Evolutionary conservation across 2,113 vertebrate genomes (phyloP), one percentile per base, ranked within the genome.

Genomic region (Datnioides undecimradiatus): DNA sequence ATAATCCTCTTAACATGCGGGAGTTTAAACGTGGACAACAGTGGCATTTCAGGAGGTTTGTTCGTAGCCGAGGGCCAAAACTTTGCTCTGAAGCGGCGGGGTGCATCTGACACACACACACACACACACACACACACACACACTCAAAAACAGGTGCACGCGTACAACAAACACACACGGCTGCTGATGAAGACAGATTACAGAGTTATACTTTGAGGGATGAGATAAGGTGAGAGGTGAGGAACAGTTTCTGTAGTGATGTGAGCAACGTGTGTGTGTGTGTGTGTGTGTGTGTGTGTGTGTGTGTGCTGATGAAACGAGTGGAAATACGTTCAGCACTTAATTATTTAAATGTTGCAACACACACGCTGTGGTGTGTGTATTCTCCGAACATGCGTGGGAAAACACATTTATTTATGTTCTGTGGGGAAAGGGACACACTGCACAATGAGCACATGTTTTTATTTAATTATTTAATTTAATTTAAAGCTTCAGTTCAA

Each of bases 1-100:
- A 71, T 86, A 82, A 86, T 77, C 74, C 58, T 49, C 40, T 80
- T 79, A 71, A 71, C 71, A 54, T 38, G 68, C 23, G 8, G 29
- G 10, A 51, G 52, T 74, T 40, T 51, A 45, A 70, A 72, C 23
- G 31, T 43, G 34, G 62, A 67, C 73, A 58, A 83, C 68, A 55
- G 25, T 45, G 29, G 58, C 36, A 79, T 62, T 74, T 79, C 33
- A 73, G 29, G 65, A 55, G 57, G 52, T 33, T 73, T 62, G n/a
- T n/a, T 64, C 3, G 55, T 43, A 11, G 78, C 83, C 80, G 67
- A 78, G 5, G 69, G 79, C 76, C 45, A 54, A 62, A 70, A n/a
- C 34, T 67, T 63, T 64, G 40, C 34, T 74, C 25, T 55, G 21
- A 17, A 65, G 38, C 71, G 54, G 57, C 54, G 3, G 27, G 67